Conservation (phyloP, 2,888 invertebrate species). For the Xanthorhoe designata region DNA sequence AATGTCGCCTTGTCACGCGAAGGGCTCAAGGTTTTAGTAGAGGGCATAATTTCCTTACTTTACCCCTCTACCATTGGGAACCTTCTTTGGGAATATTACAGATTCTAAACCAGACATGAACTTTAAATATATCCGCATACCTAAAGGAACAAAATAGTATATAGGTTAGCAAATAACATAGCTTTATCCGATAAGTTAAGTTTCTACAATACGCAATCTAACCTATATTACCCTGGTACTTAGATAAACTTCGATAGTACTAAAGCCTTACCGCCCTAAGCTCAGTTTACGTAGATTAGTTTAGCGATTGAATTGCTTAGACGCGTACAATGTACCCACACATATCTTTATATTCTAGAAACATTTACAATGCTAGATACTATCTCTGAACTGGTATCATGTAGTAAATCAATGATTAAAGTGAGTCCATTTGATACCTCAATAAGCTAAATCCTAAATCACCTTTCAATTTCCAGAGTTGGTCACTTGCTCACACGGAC, state of each 20-base stretch:
- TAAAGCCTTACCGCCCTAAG: background rate
- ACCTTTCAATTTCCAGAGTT: too few relatives aligned
- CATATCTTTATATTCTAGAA: background rate
- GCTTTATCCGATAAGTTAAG: background rate
- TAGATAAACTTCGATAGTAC: background rate
- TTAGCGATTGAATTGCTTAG: background rate
- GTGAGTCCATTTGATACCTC: too few relatives aligned
- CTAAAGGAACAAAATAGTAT: too few relatives aligned
- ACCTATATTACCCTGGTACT: background rate
- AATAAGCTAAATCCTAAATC: too few relatives aligned
- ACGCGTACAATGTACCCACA: too few relatives aligned
- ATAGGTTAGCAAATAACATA: background rate
- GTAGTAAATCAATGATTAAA: too few relatives aligned
- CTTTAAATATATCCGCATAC: too few relatives aligned
- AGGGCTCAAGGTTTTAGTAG: slow-evolving; percentile 36
- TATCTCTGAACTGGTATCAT: background rate
- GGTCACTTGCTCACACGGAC: too few relatives aligned
- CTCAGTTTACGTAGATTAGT: background rate
- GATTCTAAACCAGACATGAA: background rate
- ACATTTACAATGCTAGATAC: background rate
- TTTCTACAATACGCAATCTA: background rate
- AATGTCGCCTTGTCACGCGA: slow-evolving; percentile 49
- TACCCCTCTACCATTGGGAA: slow-evolving; percentile 8
- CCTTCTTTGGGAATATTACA: background rate
- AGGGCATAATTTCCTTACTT: slow-evolving; percentile 39